Conservation (phyloP, 2,888 invertebrate genomes). For the Chironomus tentans region DNA sequence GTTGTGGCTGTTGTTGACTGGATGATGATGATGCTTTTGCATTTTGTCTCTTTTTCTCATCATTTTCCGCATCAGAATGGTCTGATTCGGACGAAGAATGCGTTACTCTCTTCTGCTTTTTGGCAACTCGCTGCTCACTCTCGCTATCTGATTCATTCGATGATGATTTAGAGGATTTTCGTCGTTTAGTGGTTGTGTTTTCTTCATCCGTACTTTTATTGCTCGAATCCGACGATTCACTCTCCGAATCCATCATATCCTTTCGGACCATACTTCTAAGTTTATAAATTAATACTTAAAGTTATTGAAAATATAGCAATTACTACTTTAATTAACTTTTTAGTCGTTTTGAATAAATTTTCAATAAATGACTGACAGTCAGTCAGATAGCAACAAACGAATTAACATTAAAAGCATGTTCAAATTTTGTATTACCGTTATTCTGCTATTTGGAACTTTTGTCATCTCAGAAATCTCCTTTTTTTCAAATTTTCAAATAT, state of each 20-base stretch:
- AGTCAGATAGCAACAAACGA: too few species aligned
- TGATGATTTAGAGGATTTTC: neutral
- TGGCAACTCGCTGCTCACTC: neutral
- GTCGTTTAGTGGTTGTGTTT: neutral
- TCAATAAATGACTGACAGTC: too few species aligned
- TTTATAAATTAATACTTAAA: too few species aligned
- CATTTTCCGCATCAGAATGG: neutral
- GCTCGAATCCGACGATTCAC: neutral
- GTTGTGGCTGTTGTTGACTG: slow-evolving; percentile 9
- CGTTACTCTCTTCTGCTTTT: slow-evolving; percentile 8
- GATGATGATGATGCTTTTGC: slow-evolving; percentile 25
- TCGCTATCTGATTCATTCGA: neutral
- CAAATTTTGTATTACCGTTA: too few species aligned
- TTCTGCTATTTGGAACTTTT: too few species aligned
- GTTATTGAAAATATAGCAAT: too few species aligned
- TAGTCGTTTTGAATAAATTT: too few species aligned
- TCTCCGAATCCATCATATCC: slow-evolving; percentile 15
- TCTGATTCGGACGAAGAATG: neutral
- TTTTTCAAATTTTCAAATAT: too few species aligned
- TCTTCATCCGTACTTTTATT: slow-evolving; percentile 18
- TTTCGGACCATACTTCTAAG: neutral
- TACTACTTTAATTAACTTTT: too few species aligned
- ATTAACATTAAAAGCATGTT: too few species aligned
- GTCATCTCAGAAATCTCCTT: too few species aligned
- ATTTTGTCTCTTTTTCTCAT: neutral